Conservation (phyloP, 2,888 invertebrate species). For the Mesorhabditis spiculigera region DNA sequence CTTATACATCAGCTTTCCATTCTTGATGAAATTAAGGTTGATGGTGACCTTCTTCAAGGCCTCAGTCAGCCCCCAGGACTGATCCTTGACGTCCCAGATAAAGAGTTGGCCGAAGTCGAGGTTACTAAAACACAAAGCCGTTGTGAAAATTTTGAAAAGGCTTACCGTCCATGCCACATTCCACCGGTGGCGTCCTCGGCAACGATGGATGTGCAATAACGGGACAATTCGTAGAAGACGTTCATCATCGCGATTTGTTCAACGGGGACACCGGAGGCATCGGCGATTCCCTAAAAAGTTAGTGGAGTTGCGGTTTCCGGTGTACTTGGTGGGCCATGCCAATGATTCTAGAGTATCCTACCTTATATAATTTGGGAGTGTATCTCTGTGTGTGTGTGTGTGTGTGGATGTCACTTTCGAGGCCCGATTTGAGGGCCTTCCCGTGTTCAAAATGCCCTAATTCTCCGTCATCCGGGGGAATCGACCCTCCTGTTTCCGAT, state of each 20-base stretch:
- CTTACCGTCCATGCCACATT: constrained; percentile 35
- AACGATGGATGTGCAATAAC: constrained; percentile 47
- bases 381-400: too few relatives aligned
- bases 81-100: constrained; percentile 39
- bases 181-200: constrained; percentile 36
- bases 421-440: too few relatives aligned
- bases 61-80: constrained; percentile 41
- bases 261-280: constrained; percentile 32
- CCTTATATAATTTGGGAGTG: too few relatives aligned
- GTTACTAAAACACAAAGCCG: too few relatives aligned
- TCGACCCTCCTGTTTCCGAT: too few relatives aligned
- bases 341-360: not conserved
- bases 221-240: constrained; percentile 48
- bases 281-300: constrained; percentile 37
- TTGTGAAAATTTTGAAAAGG: too few relatives aligned
- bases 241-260: constrained; percentile 46
- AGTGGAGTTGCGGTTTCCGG: too few relatives aligned
- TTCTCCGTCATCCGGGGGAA: too few relatives aligned
- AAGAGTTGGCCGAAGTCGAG: constrained; percentile 48
- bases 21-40: constrained; percentile 40
- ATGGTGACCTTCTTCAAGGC: constrained; percentile 39
- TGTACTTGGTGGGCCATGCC: too few relatives aligned
- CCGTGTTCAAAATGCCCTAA: too few relatives aligned
- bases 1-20: constrained; percentile 41
- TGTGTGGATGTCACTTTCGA: too few relatives aligned